Evolutionary conservation across 2,888 invertebrate genomes (phyloP), one percentile per base, ranked within the genome.

Genomic region (Clanis bilineata): DNA sequence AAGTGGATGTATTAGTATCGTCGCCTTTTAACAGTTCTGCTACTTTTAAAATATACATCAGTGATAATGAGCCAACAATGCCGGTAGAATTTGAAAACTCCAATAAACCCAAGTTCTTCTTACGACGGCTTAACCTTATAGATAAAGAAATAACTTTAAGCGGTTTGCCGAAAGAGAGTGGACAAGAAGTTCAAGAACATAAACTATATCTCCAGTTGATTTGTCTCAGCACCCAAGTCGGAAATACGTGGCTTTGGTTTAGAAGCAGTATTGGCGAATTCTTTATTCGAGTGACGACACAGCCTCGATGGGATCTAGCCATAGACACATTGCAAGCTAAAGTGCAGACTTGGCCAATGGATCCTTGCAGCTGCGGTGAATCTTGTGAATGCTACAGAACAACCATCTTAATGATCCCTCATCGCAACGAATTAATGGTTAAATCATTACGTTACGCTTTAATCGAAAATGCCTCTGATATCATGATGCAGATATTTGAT

Each of bases 181-280:
- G 73, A 12, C 80, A 81, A 61, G 86, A 87, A 39, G 39, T 78
- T 25, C 58, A 62, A 55, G 87, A 87, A 55, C 82, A 88, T 38
- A 90, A 88, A 67, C 58, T 92, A 3, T 82, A 80, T 71, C 74
- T 92, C 55, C 84, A 83, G 75, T 73, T 92, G 61, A 79, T 85
- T 61, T 91, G 91, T 64, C 77, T 90, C 3, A 88, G 84, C 67
- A 84, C 86, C 22, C 84, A 83, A 75, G 65, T 81, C 18, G 83
- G 78, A 5, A 88, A 84, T 66, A 72, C 83, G 0, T 91, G 90
- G 89, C 78, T 92, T 64, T 92, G 91, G 91, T 90, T 92, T 62
- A 76, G 75, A 64, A 82, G 87, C 56, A 83, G 83, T 10, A 47
- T 83, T 10, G 91, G 91, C 1, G 87, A 91, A 68, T 92, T 92